Evolutionary conservation across 2,888 invertebrate genomes (phyloP), one percentile per base, ranked within the genome.

Genomic region (Andrena haemorrhoa): DNA sequence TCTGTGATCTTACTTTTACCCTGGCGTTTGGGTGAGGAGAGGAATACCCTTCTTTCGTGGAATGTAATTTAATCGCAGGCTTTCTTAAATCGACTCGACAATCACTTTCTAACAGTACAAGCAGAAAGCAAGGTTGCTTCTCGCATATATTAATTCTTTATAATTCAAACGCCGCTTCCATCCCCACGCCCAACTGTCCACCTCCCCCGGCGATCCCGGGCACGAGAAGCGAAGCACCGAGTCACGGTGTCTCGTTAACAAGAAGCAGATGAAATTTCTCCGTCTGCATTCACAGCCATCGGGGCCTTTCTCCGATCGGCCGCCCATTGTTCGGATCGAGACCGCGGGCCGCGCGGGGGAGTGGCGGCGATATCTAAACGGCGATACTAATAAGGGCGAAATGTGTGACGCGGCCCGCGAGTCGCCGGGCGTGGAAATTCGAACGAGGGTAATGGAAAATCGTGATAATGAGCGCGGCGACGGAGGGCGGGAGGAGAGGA

Each of bases 381-480:
- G 4, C 23, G 69, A 35, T 8, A 35, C 20, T 47, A 73, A 77
- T 56, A 79, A 70, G 68, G 77, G 85, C 81, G 65, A 87, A 88
- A 84, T 82, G 83, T 84, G 85, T 85, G 84, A 75, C 84, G 70
- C 82, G 71, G 80, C 86, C 72, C 71, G 56, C 74, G 29, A 66
- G 72, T 69, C 71, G 70, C 41, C 35, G 79, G 66, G 79, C 78
- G 82, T 87, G 86, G 87, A 89, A 89, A 89, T 88, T 86, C 88
- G 85, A 90, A 89, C 86, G 90, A 89, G 91, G 88, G 86, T 89
- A 90, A 90, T 89, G 88, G 87, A 89, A 89, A 89, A 88, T 85
- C 85, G 83, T 85, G 88, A 87, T 89, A 89, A 90, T 88, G 88
- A 89, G 79, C 56, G 60, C 70, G 68, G 4, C 73, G 74, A 82